A percentile compares a stretch with the other conserved stretches of the same genome.
phyloP scores from a whole-genome alignment of 2,888 invertebrate species.

The Isotomurus palustris region DNA sequence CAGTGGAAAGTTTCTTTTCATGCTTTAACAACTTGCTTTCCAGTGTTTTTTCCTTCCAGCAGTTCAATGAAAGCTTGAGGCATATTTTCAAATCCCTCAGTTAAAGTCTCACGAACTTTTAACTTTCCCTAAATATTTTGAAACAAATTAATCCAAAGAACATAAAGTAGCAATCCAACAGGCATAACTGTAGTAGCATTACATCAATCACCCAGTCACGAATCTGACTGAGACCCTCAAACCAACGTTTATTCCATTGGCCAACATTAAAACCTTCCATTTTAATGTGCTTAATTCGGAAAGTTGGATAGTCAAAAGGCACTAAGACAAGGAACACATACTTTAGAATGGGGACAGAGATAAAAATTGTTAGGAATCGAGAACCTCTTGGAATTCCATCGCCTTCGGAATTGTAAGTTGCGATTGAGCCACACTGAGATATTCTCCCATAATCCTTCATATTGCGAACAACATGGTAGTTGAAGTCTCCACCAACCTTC shows the following conservation, averaged over 20 bases:
- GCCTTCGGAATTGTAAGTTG: slow-evolving; percentile 57
- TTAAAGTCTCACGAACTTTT: slow-evolving; percentile 63
- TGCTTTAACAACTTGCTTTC: slow-evolving; percentile 66
- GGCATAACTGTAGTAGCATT: not conserved
- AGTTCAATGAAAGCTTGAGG: slow-evolving; percentile 65
- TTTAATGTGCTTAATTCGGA: slow-evolving; percentile 53
- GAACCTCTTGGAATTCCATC: too few species aligned
- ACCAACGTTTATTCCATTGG: slow-evolving; percentile 59
- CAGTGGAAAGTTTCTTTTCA: slow-evolving; percentile 48
- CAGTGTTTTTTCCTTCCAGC: slow-evolving; percentile 62
- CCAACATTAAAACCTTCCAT: slow-evolving; percentile 60
- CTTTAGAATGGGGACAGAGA: too few species aligned
- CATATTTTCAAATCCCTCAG: slow-evolving; percentile 69
- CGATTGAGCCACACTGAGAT: slow-evolving; percentile 63
- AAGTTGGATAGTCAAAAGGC: slow-evolving; percentile 22
- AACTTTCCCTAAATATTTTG: slow-evolving; percentile 58
- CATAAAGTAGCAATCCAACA: not conserved
- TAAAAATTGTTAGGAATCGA: too few species aligned
- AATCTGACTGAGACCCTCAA: slow-evolving; percentile 62
- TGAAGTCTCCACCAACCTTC: slow-evolving; percentile 65
- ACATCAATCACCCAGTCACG: slow-evolving; percentile 58
- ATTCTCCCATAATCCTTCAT: slow-evolving; percentile 62
- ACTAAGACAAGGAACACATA: slow-evolving; percentile 9
- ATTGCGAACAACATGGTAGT: slow-evolving; percentile 57
- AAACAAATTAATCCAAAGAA: not conserved